Base-by-base conservation (phyloP, 2,797 vertebrate species). In the Aplochiton taeniatus region DNA sequence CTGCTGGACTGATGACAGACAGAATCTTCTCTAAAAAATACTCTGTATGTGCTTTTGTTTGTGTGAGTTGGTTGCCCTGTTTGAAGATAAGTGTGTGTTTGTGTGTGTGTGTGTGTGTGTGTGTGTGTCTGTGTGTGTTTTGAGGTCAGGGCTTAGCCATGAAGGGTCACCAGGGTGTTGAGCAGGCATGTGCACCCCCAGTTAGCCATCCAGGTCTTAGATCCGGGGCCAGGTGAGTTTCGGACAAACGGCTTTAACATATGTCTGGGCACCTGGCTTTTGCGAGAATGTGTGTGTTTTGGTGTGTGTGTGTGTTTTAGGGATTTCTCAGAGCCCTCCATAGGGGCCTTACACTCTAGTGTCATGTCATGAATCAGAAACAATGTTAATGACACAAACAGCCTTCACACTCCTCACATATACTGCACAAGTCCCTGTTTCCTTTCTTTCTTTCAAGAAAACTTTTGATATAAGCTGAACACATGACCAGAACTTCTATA, bases 161-260 rank as follows among this genome's bases (percentile, higher is more conserved):
- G 54, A 77, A 73, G 82, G 89, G 90, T 93, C 90, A 91, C 64
- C 53, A 78, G 83, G 86, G 73, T 76, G 73, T 77, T 79, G 71
- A 79, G 79, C 58, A 83, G 89, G 88, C 89, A 90, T 91, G 81
- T 88, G 90, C 88, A 79, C 55, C 77, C 78, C 85, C 83, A 9
- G 57, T 11, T 16, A 78, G 83, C 79, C 83, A 77, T 72, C 66
- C 57, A 78, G 78, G 83, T 90, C 86, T 51, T 60, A n/a, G 70
- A 76, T 31, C 31, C 31, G 31, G 79, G 84, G 86, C 91, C 83
- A 87, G 86, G 79, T 73, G 75, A 87, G 80, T 67, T 66, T 68
- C 79, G 79, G 76, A 83, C 74, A 88, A 90, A 91, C 77, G 65
- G 58, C 72, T 85, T 86, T 82, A 89, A 84, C 89, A 89, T 84